Evolutionary conservation across 2,113 vertebrate species (phyloP).

Genomic region (Desmodus rotundus): DNA sequence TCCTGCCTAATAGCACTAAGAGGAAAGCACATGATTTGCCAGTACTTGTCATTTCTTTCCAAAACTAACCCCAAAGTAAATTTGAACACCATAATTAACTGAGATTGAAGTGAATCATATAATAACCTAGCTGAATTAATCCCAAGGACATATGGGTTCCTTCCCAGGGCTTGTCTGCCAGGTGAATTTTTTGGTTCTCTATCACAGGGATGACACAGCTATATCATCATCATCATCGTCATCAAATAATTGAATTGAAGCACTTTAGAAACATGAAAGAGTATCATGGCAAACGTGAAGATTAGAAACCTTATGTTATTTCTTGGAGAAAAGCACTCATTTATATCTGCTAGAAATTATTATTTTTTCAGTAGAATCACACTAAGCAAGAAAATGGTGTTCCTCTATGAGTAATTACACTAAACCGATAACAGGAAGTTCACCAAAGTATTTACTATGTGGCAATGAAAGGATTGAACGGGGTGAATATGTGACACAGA

Average conservation of each 20-base stretch:
- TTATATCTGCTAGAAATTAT: background rate
- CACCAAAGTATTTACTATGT: background rate
- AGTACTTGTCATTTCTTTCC: background rate
- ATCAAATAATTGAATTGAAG: background rate
- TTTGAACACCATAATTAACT: background rate
- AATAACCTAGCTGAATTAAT: background rate
- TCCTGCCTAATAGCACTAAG: background rate
- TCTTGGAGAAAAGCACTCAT: background rate
- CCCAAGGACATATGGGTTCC: background rate
- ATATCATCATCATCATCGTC: background rate
- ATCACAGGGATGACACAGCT: background rate
- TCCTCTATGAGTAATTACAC: conserved; percentile 1
- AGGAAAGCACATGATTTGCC: background rate
- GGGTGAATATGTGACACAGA: background rate
- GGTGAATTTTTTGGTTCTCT: background rate
- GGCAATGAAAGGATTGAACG: background rate
- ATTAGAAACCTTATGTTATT: background rate
- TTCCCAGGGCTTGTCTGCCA: background rate
- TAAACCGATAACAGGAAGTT: conserved; percentile 32
- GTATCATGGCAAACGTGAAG: background rate
- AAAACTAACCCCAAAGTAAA: background rate
- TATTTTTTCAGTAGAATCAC: background rate
- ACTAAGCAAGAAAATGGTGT: conserved; percentile 35
- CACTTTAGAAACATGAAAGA: background rate
- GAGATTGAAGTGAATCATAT: background rate